Evolutionary conservation across 2,888 invertebrate species (phyloP).

Genomic region (Lycaena phlaeas): DNA sequence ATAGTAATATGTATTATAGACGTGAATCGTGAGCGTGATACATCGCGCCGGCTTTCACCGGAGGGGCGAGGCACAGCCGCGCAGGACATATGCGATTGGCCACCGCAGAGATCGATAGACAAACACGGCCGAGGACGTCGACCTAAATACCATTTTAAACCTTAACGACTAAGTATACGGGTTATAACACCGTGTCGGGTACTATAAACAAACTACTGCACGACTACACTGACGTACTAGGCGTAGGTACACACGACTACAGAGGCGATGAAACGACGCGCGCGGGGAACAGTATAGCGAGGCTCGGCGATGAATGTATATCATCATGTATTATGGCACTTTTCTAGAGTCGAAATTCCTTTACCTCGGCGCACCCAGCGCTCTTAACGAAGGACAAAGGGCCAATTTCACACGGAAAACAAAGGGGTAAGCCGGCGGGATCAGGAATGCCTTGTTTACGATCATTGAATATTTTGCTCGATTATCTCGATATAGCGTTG

Average conservation of each 20-base stretch:
- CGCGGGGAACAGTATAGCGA: conserved; percentile 54
- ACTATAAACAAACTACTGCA: conserved; percentile 76
- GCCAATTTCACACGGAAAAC: conserved; percentile 63
- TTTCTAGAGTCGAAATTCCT: conserved; percentile 71
- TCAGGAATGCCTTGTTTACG: conserved; percentile 42
- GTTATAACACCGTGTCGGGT: conserved; percentile 43
- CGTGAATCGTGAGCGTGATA: conserved; percentile 21
- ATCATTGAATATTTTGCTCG: conserved; percentile 36
- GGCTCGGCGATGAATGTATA: conserved; percentile 55
- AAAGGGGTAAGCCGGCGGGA: conserved; percentile 62
- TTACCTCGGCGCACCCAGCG: conserved; percentile 55
- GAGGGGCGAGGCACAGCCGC: conserved; percentile 58
- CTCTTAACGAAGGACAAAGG: conserved; percentile 65
- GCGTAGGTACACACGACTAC: conserved; percentile 54
- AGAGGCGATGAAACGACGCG: conserved; percentile 54
- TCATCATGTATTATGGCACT: conserved; percentile 59
- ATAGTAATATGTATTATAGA: conserved; percentile 38
- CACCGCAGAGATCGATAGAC: conserved; percentile 76
- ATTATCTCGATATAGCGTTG: conserved; percentile 47
- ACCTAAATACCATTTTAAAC: conserved; percentile 58
- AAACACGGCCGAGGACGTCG: conserved; percentile 71
- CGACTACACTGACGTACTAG: conserved; percentile 54
- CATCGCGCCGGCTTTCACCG: conserved; percentile 61
- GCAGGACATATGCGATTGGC: conserved; percentile 77
- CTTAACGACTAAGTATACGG: conserved; percentile 46